A percentile compares a stretch with the other conserved stretches of the same genome.
Evolutionary conservation across 2,888 invertebrate species (phyloP).

Genomic region (Oscheius sp.): DNA sequence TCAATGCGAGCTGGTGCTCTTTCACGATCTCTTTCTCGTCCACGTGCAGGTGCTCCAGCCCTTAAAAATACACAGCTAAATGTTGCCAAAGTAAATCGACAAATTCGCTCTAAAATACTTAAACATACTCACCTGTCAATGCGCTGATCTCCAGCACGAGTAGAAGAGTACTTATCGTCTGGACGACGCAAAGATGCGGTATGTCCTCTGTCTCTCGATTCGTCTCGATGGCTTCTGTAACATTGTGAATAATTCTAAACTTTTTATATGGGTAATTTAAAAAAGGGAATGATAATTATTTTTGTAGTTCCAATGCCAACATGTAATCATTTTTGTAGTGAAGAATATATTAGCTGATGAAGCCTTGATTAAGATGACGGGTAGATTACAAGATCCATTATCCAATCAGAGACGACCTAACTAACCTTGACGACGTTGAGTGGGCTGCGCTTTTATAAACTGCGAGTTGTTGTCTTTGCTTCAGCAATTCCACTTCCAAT

Average conservation of each 20-base stretch:
- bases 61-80: background rate
- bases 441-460: background rate
- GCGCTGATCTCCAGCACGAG: background rate
- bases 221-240: constrained; percentile 5
- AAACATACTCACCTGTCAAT: background rate
- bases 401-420: background rate
- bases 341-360: no score
- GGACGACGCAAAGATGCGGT: background rate
- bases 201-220: background rate
- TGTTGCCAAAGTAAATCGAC: background rate
- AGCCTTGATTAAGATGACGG: no score
- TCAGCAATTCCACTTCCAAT: constrained; percentile 78
- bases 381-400: background rate
- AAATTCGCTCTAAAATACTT: background rate
- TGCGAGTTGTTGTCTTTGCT: constrained; percentile 18
- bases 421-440: constrained; percentile 1
- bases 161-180: constrained; percentile 8
- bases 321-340: no score
- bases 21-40: constrained; percentile 12
- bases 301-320: background rate
- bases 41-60: background rate
- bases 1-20: background rate
- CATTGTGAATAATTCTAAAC: background rate
- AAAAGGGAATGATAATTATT: background rate
- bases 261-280: background rate